These are phyloP conservation scores for Diphyllodes magnificus DNA, from an alignment of 2,113 vertebrate species.

Conservation along the genomic window DNA sequence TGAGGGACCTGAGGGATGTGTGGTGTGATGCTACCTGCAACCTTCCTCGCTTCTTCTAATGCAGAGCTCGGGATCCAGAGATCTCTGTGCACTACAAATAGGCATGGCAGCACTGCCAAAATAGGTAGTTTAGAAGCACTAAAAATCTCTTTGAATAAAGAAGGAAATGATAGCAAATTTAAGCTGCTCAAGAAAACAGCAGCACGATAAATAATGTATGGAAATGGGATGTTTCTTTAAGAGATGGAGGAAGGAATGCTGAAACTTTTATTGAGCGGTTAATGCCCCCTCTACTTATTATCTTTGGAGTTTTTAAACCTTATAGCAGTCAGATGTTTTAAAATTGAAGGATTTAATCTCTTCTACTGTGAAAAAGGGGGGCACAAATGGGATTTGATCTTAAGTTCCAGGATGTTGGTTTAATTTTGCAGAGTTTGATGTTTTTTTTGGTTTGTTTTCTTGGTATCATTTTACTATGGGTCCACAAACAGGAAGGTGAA, in stretches of 20 bases:
- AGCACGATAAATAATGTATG: background rate
- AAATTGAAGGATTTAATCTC: background rate
- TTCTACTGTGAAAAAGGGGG: background rate
- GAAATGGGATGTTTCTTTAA: slow-evolving; percentile 10
- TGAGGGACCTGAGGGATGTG: background rate
- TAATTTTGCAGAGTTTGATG: background rate
- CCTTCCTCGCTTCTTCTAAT: background rate
- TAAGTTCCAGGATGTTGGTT: background rate
- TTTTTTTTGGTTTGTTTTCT: background rate
- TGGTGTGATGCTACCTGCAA: background rate
- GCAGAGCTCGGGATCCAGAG: background rate
- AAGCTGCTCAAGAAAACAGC: background rate
- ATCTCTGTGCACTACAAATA: background rate
- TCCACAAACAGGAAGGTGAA: background rate
- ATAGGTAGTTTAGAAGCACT: background rate
- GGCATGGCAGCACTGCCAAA: background rate
- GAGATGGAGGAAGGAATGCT: background rate
- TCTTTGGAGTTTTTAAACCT: background rate
- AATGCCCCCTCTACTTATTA: background rate
- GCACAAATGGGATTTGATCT: background rate
- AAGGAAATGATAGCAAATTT: background rate
- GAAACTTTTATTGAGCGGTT: slow-evolving; percentile 6
- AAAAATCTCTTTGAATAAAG: slow-evolving; percentile 7
- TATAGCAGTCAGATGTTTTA: background rate
- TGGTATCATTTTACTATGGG: background rate